Conservation (phyloP, 2,797 vertebrate genomes). For the Scleropages formosus region DNA sequence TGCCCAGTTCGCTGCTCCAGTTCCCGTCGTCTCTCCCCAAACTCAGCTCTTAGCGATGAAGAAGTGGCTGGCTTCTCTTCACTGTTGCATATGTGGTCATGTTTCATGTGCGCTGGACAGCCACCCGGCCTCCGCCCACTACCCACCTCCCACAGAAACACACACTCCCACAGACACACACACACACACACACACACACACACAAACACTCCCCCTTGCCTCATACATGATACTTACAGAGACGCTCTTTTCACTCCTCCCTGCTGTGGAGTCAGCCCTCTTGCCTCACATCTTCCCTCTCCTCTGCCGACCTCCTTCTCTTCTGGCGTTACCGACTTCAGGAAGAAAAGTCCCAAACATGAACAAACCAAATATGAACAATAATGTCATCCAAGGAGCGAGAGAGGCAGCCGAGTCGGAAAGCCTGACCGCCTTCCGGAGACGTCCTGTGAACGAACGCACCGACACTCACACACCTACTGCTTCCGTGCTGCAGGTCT, state of each 20-base stretch:
- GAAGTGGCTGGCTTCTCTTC: constrained; percentile 69
- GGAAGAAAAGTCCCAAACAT: constrained; percentile 59
- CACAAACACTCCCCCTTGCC: not conserved
- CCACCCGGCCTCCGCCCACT: not conserved
- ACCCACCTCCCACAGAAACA: not conserved
- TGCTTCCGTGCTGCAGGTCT: constrained; percentile 8
- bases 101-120: constrained; percentile 37
- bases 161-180: constrained; percentile 27
- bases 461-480: not conserved
- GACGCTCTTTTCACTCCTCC: not conserved
- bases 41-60: constrained; percentile 56
- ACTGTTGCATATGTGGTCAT: constrained; percentile 74
- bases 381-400: not conserved
- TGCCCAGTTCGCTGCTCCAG: not conserved
- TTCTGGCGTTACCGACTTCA: constrained; percentile 67
- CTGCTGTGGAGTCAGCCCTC: not conserved
- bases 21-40: constrained; percentile 33
- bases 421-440: not conserved
- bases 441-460: not conserved
- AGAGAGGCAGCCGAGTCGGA: not conserved
- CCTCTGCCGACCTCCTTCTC: not conserved
- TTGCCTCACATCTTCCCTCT: constrained; percentile 54
- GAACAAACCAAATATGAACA: not conserved
- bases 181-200: constrained; percentile 2
- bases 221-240: constrained; percentile 15